These are phyloP conservation scores for Poeciliopsis retropinna DNA, from an alignment of 2,113 vertebrate genomes.

Conservation along the genomic window DNA sequence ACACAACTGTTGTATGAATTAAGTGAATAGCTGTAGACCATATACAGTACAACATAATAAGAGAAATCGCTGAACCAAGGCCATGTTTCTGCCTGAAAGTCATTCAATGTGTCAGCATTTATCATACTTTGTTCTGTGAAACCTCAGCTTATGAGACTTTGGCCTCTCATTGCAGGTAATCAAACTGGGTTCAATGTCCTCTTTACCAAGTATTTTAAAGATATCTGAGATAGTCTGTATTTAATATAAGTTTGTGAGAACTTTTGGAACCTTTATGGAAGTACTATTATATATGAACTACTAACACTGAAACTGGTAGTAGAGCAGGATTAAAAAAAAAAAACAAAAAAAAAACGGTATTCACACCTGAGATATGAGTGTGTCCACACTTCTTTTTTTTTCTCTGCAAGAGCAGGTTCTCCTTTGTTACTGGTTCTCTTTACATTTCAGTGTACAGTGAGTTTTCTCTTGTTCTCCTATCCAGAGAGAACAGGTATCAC, in stretches of 20 bases:
- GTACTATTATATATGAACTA: background rate
- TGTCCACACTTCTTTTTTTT: background rate
- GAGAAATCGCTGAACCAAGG: background rate
- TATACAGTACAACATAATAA: no score
- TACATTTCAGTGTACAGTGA: slow-evolving; percentile 14
- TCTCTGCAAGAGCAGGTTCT: background rate
- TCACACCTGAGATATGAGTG: background rate
- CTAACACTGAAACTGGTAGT: slow-evolving; percentile 1
- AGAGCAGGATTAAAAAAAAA: background rate
- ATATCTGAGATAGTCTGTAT: slow-evolving; percentile 53
- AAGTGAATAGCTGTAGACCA: background rate
- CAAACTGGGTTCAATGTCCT: slow-evolving; percentile 75
- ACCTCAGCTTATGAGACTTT: slow-evolving; percentile 57
- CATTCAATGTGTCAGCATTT: slow-evolving; percentile 44
- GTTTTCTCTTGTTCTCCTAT: slow-evolving; percentile 17
- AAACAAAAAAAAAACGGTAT: background rate
- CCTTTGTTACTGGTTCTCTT: slow-evolving; percentile 29
- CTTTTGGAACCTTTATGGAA: background rate
- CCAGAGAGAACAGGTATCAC: slow-evolving; percentile 16
- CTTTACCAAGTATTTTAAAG: slow-evolving; percentile 62
- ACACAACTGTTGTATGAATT: background rate
- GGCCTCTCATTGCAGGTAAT: slow-evolving; percentile 68
- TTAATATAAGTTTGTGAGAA: slow-evolving; percentile 47
- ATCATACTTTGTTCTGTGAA: slow-evolving; percentile 32
- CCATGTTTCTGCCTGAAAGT: slow-evolving; percentile 12